phyloP scores from a whole-genome alignment of 2,888 invertebrate genomes.

The Campopleginae sp. region DNA sequence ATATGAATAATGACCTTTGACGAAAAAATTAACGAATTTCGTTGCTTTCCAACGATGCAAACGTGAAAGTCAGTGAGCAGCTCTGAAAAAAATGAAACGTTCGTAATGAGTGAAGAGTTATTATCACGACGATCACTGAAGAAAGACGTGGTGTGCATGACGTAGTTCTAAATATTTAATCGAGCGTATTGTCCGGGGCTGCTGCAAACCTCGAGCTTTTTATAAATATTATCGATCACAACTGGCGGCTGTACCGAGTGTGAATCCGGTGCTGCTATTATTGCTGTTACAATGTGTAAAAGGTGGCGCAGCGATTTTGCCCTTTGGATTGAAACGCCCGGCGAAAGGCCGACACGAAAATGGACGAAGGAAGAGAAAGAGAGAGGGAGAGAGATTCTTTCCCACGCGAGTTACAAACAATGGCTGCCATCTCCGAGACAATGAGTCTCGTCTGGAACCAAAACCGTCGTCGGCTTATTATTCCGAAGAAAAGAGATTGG shows the following conservation, averaged over 20 bases:
- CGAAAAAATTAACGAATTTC: no score
- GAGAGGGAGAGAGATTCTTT: not conserved
- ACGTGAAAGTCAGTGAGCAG: not conserved
- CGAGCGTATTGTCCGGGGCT: not conserved
- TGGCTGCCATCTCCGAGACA: constrained; percentile 28
- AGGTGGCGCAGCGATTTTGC: constrained; percentile 1
- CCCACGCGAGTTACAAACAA: constrained; percentile 34
- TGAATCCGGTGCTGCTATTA: not conserved
- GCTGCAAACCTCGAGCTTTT: not conserved
- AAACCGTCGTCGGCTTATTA: constrained; percentile 13
- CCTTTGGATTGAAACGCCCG: constrained; percentile 25
- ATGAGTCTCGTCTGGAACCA: constrained; percentile 21
- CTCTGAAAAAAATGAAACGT: not conserved
- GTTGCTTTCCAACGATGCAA: no score
- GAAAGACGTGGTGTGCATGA: not conserved
- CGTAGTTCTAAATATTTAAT: not conserved
- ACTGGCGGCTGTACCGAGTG: not conserved
- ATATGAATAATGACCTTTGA: no score
- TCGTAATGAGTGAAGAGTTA: not conserved
- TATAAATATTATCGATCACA: constrained; percentile 11
- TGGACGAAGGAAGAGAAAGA: not conserved
- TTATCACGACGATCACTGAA: not conserved
- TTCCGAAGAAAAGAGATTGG: constrained; percentile 5
- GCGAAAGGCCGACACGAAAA: constrained; percentile 9
- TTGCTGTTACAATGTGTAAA: constrained; percentile 1